Conservation (phyloP, 2,888 invertebrate species). For the Proisotoma minuta region DNA sequence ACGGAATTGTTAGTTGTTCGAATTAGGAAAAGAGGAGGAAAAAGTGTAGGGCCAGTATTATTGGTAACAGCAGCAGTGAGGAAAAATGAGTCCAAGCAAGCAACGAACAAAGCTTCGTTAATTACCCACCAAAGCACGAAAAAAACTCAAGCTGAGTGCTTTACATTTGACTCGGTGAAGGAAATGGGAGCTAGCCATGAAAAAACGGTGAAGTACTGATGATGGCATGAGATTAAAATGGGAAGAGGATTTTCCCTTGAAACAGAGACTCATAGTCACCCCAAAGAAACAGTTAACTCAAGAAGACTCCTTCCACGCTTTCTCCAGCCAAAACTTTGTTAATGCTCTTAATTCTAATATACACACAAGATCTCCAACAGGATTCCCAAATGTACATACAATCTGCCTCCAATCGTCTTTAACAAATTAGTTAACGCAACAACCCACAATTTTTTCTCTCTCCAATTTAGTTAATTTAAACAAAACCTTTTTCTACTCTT, state of each 20-base stretch:
- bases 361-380: not conserved
- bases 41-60: too few relatives aligned
- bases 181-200: conserved; percentile 44
- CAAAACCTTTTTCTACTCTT: too few relatives aligned
- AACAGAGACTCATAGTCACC: conserved; percentile 15
- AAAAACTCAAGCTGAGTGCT: conserved; percentile 46
- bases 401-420: conserved; percentile 31
- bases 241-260: conserved; percentile 46
- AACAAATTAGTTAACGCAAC: conserved; percentile 37
- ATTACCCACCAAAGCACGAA: conserved; percentile 48
- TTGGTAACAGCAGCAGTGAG: conserved; percentile 15
- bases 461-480: too few relatives aligned
- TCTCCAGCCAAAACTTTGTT: not conserved
- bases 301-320: not conserved
- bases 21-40: conserved; percentile 1
- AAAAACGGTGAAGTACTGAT: conserved; percentile 46
- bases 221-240: conserved; percentile 48
- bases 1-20: not conserved
- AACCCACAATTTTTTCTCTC: not conserved
- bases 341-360: not conserved
- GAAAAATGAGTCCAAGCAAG: conserved; percentile 47
- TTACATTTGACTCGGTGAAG: conserved; percentile 47
- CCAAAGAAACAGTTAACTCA: not conserved
- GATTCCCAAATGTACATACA: conserved; percentile 3
- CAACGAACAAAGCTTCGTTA: conserved; percentile 48